Base-by-base conservation (phyloP, 2,797 vertebrate species). In the Hippoglossus hippoglossus region DNA sequence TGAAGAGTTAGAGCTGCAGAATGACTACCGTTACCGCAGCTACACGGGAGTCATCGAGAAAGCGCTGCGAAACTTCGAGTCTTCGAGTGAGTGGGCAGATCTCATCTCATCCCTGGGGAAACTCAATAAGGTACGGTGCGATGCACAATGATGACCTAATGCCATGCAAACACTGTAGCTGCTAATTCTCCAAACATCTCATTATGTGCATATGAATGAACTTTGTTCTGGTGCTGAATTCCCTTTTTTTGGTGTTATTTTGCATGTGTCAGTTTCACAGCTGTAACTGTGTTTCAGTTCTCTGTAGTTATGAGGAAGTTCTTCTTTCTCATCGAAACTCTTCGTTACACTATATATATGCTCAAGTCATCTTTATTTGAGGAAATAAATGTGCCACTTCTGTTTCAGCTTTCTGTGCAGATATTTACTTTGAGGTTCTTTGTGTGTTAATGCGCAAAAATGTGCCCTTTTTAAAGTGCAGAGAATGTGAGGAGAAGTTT, bases 31-130 rank as follows among this genome's bases (percentile, higher is more conserved):
- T 60, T 99, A 99, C 89, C 95, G 96, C 73, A 98, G 89, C 92
- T 99, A 99, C 25, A 94, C 95, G 0, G 94, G 96, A 0, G 95
- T 95, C 6, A 98, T 99, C 41, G 98, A 99, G 87, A 99, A 99
- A 91, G 98, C 98, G 6, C 90, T 99, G 79, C 95, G 97, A 65
- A 99, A 98, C 91, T 99, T 99, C 71, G 98, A 99, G 81, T 99
- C 98, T 1, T 99, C 98, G 0, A 99, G 95, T 8, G 98, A 99
- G 87, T 99, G 98, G 98, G 98, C 98, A 0, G 98, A 99, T 86
- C 97, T 99, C 41, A 99, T 99, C 81, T 99, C 98, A 31, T 99
- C 97, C 3, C 94, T 99, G 68, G 98, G 98, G 60, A 99, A 99
- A 79, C 97, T 99, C 85, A 99, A 97, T 77, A 99, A 99, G 97